These are phyloP conservation scores for Callyntrura sp. DNA, from an alignment of 2,888 invertebrate genomes.

Conservation along the genomic window DNA sequence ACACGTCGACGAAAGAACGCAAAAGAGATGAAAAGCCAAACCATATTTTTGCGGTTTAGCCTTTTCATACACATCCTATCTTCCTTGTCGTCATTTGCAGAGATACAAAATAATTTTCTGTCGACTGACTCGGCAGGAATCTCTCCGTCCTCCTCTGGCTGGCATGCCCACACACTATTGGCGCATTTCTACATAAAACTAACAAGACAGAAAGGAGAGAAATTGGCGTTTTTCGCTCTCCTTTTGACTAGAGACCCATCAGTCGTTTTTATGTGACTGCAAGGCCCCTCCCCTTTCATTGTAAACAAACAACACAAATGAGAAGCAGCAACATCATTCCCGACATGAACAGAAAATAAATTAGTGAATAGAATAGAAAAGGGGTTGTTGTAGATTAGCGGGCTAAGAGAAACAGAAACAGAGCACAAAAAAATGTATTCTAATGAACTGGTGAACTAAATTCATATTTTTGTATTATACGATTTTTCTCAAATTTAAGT, in stretches of 20 bases:
- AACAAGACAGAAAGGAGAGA: background rate
- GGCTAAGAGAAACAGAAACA: background rate
- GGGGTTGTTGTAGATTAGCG: background rate
- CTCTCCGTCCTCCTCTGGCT: background rate
- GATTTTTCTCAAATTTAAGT: too few species aligned
- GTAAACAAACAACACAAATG: background rate
- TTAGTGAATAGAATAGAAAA: slow-evolving; percentile 20
- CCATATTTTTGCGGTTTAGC: slow-evolving; percentile 62
- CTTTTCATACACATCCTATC: too few species aligned
- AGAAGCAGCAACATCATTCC: background rate
- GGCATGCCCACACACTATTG: background rate
- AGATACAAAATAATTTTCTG: background rate
- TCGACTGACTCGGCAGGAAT: background rate
- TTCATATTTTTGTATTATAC: too few species aligned
- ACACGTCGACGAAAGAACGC: too few species aligned
- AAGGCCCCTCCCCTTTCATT: slow-evolving; percentile 34
- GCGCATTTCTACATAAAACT: slow-evolving; percentile 21
- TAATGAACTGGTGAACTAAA: slow-evolving; percentile 46
- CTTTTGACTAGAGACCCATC: too few species aligned
- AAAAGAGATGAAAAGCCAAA: slow-evolving; percentile 38
- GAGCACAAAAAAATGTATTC: too few species aligned
- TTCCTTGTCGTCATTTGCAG: slow-evolving; percentile 3
- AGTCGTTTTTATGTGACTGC: slow-evolving; percentile 38
- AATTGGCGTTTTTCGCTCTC: background rate
- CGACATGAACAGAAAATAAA: slow-evolving; percentile 14